Base-by-base conservation (phyloP, 2,113 vertebrate species). In the Dascyllus trimaculatus region DNA sequence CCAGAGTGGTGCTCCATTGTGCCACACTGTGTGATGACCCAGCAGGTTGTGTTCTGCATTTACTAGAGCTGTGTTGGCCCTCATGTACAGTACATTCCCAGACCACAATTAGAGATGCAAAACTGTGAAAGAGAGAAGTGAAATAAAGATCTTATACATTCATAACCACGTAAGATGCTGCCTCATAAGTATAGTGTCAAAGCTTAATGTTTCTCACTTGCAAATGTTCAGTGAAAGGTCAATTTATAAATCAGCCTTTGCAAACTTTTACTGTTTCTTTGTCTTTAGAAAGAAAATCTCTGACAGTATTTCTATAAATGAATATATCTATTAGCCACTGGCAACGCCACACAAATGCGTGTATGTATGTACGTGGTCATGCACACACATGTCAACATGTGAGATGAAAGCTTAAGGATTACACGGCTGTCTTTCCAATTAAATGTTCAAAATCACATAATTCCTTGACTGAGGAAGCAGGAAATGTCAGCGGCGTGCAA, bases 371-470 rank as follows among this genome's bases (percentile, higher is more conserved):
- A 25, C 57, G 21, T 56, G 13, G 32, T 58, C 64, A 40, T 64
- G 76, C 65, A 63, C 68, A 76, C 49, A 21, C 46, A 71, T 62
- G 85, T 65, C 78, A 80, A 80, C 78, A 54, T 57, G 26, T 5
- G 11, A 59, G 69, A 85, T 85, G 68, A 82, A 77, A 70, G 63
- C 0, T 2, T 1, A 49, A 58, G 81, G 72, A 85, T 90, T 88
- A 84, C 69, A 78, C 8, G 62, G 32, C 75, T 82, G 86, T 87
- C 78, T 79, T 62, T 79, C 68, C 82, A 81, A 86, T 85, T 84
- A 71, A 1, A 72, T 77, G 18, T 58, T 56, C 49, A 14, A 18
- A 77, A 52, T 62, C 45, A 4, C 38, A 17, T 60, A 63, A 72
- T 71, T 52, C 65, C 68, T 29, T 14, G 19, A 78, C 49, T 69